Conservation (phyloP, 2,797 vertebrate species). For the Aratinga solstitialis region DNA sequence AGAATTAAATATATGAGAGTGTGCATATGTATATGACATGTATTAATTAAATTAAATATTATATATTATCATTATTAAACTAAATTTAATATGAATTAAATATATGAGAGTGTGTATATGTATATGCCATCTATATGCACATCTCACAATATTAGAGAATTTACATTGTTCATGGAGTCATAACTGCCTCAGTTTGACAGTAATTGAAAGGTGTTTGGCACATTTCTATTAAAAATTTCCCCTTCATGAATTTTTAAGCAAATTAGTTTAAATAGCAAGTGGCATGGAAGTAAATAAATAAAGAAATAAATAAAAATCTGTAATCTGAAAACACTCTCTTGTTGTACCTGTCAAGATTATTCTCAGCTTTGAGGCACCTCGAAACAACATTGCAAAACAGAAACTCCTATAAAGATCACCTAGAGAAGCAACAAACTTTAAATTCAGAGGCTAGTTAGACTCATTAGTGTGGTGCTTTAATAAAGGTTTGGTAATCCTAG, state of each 20-base stretch:
- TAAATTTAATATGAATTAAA: not conserved
- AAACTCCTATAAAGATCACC: not conserved
- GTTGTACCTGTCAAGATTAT: not conserved
- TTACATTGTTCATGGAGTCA: constrained; percentile 28
- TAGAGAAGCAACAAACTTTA: not conserved
- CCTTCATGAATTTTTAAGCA: constrained; percentile 57
- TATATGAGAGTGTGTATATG: fast-evolving
- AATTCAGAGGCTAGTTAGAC: not conserved
- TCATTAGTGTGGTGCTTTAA: not conserved
- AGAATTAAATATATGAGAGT: not conserved
- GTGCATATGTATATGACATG: too few relatives aligned
- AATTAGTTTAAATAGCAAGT: constrained; percentile 56
- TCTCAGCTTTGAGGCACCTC: not conserved
- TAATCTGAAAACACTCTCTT: not conserved
- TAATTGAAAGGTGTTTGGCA: constrained; percentile 47
- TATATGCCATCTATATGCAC: too few relatives aligned
- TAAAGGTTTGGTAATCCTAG: not conserved
- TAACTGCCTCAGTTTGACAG: constrained; percentile 13
- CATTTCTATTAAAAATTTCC: constrained; percentile 49
- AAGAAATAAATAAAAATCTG: constrained; percentile 25
- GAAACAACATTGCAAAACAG: not conserved
- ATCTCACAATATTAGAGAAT: constrained; percentile 6
- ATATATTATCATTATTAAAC: too few relatives aligned
- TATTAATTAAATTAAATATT: too few relatives aligned
- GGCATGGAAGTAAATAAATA: not conserved